Base-by-base conservation (phyloP, 2,888 invertebrate species). In the Steinernema hermaphroditum region DNA sequence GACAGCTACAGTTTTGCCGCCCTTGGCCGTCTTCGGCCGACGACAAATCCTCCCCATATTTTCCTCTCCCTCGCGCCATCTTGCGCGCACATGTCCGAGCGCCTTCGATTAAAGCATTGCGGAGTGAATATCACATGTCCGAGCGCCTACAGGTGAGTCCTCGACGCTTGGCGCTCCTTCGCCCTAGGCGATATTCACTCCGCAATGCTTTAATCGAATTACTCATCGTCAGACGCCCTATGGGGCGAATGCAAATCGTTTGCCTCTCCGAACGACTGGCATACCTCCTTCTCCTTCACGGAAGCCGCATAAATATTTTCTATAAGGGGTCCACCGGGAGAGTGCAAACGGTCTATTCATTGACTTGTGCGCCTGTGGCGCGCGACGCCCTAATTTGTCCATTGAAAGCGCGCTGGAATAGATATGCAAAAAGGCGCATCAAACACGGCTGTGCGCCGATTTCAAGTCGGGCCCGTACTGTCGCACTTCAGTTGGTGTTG, bases 391-490 rank as follows among this genome's bases (percentile, higher is more conserved):
- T 24, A 54, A 54, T 54, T 54, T 54, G 54, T 27, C 24, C 54
- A 54, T 22, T 27, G 54, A 46, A 46, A 16, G 19, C n/a, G 19
- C n/a, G 46, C 19, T n/a, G 24, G 19, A 4, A 27, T 19, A 22
- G 27, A 54, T 54, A 54, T 27, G 54, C 22, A 54, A 54, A 54
- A 54, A 54, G 54, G 54, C 54, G 54, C 54, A 54, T 54, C 54
- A 27, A 54, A 54, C 54, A 54, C 54, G 27, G 37, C 22, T 24
- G 54, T 27, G 54, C 54, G n/a, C 24, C 49, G 46, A 37, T 37
- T 4, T 37, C 37, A 37, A 37, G n/a, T n/a, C n/a, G n/a, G n/a
- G n/a, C n/a, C n/a, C n/a, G n/a, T n/a, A n/a, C n/a, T n/a, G n/a
- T n/a, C n/a, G n/a, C n/a, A n/a, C n/a, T n/a, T n/a, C n/a, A n/a